Evolutionary conservation across 2,888 invertebrate species (phyloP).

Genomic region (Aleiodes alternator): DNA sequence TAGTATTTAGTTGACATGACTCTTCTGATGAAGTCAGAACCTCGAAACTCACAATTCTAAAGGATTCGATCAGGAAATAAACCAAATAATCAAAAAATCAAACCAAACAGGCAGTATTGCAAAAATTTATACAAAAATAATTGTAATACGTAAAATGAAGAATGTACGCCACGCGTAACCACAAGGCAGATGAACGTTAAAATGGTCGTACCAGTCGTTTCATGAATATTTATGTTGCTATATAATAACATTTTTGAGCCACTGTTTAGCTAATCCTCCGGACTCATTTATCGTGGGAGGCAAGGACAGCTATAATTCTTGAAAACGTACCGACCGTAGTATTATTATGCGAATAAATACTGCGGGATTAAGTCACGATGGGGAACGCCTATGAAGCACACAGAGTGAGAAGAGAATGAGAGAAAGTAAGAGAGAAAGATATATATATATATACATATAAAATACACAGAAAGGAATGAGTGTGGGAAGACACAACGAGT

Average conservation of each 20-base stretch:
- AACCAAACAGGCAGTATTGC: no score
- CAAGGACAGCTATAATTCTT: conserved; percentile 75
- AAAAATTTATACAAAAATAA: neutral
- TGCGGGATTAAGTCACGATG: conserved; percentile 68
- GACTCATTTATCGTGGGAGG: conserved; percentile 74
- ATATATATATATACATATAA: no score
- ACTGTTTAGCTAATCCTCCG: conserved; percentile 76
- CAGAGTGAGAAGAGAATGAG: conserved; percentile 48
- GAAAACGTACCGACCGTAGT: conserved; percentile 73
- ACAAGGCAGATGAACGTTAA: conserved; percentile 56
- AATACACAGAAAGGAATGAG: conserved; percentile 35
- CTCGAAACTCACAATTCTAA: no score
- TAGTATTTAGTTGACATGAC: no score
- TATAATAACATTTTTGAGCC: conserved; percentile 76
- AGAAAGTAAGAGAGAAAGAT: conserved; percentile 29
- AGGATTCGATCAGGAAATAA: no score
- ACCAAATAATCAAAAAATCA: no score
- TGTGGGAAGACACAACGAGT: conserved; percentile 28
- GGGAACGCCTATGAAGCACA: conserved; percentile 60
- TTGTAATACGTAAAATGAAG: conserved; percentile 32
- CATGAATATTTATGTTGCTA: conserved; percentile 75
- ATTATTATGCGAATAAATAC: conserved; percentile 75
- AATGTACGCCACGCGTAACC: conserved; percentile 32
- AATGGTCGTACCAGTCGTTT: conserved; percentile 59
- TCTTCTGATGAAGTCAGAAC: neutral